Evolutionary conservation across 2,113 vertebrate species (phyloP).

Genomic region (Ovibos moschatus): DNA sequence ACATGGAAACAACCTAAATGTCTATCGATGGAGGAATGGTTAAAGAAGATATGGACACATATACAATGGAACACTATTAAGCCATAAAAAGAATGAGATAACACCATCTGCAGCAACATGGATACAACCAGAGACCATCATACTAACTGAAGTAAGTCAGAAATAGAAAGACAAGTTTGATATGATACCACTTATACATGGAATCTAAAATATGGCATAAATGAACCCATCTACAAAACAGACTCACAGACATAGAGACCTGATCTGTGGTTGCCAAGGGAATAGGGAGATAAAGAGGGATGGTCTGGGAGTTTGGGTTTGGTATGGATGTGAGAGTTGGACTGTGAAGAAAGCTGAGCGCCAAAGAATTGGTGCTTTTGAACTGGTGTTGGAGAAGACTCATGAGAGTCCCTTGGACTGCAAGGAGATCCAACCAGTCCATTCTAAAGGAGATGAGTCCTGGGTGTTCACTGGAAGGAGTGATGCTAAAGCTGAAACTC

Average conservation of each 20-base stretch:
- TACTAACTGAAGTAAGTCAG: background rate
- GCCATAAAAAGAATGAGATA: background rate
- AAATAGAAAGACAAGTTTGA: background rate
- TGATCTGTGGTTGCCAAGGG: background rate
- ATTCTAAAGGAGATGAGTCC: no score
- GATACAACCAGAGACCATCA: background rate
- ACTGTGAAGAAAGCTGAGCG: no score
- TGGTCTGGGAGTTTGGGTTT: background rate
- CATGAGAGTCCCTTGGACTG: no score
- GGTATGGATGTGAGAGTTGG: background rate
- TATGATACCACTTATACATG: background rate
- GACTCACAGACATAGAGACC: background rate
- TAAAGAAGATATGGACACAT: background rate
- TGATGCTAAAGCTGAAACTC: no score
- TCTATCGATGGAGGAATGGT: background rate
- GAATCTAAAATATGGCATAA: background rate
- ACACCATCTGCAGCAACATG: background rate
- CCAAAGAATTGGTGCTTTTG: no score
- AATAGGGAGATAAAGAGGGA: background rate
- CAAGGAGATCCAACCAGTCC: no score
- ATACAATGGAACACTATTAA: background rate
- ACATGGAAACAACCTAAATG: background rate
- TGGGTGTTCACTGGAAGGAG: no score
- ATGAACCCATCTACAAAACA: background rate
- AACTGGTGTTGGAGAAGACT: no score